Base-by-base conservation (phyloP, 2,888 invertebrate species). In the Dryobotodes eremita region DNA sequence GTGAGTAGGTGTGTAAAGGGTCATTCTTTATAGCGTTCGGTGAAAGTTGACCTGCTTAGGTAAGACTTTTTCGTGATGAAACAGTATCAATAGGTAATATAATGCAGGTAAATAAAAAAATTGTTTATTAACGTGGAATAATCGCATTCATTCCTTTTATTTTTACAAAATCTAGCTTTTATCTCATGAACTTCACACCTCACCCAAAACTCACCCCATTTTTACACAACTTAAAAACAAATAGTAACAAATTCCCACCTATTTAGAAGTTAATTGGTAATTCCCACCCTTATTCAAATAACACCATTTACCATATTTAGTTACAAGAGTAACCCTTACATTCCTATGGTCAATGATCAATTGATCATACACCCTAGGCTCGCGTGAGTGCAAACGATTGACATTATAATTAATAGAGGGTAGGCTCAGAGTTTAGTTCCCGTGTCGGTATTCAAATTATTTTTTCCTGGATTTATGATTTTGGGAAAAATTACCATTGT, bases 311-410 rank as follows among this genome's bases (percentile, higher is more conserved):
- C 48, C 79, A 86, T 89, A 75, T 42, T 70, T 48, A 90, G 89
- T 90, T 84, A 85, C 87, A 84, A 85, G 80, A 85, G 83, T 87
- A 88, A 89, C 92, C 91, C 79, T 88, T 83, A 83, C 88, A 94
- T 94, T 87, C 94, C 94, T 82, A 91, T 92, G 89, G 91, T 90
- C 90, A 90, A 90, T 92, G 89, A 90, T 90, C 90, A 89, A 90
- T 90, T 92, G 89, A 90, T 90, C 90, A 89, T 79, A 82, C 81
- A 68, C 88, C 83, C 83, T 83, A 82, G 72, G 80, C 86, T 91
- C 77, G 93, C 93, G 93, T 93, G 93, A 92, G 90, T 85, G 85
- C 86, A 88, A 80, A 87, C 87, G 84, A 86, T 88, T 90, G 81
- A 46, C 46, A 46, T n/a, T 36, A 65, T 69, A 84, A 85, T 85